These are phyloP conservation scores for Dendrocopos noguchii DNA, from an alignment of 2,113 vertebrate genomes.

Conservation along the genomic window DNA sequence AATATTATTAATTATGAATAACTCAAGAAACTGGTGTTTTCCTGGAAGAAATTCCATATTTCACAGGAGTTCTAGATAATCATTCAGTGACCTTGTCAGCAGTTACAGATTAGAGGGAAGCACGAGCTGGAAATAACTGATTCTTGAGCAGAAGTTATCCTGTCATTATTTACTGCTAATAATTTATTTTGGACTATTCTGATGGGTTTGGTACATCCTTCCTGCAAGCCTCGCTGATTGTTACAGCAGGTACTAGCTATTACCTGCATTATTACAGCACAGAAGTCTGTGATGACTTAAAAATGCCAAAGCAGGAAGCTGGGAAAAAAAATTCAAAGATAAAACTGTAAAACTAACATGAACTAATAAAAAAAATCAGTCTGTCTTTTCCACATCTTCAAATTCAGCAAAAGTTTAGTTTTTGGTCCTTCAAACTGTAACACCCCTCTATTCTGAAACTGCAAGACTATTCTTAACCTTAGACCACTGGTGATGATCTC, in stretches of 20 bases:
- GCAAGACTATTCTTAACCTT: neutral
- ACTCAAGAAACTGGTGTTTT: neutral
- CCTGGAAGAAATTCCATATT: neutral
- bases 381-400: neutral
- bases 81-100: neutral
- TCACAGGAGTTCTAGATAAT: neutral
- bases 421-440: too few relatives aligned
- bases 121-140: neutral
- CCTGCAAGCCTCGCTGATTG: neutral
- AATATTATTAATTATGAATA: neutral
- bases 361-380: neutral
- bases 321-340: neutral
- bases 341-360: neutral
- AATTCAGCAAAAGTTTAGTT: neutral
- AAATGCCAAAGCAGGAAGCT: neutral
- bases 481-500: neutral
- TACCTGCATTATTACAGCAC: neutral
- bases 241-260: neutral
- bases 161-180: neutral
- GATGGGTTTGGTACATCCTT: neutral
- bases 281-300: neutral
- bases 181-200: neutral
- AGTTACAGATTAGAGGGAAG: neutral
- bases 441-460: neutral
- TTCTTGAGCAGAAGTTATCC: neutral